Percentiles rank a stretch among this genome's conserved stretches.
These are phyloP conservation scores for Drosophila pruinosa DNA, from an alignment of 1,140 invertebrate genomes.

Conservation along the genomic window DNA sequence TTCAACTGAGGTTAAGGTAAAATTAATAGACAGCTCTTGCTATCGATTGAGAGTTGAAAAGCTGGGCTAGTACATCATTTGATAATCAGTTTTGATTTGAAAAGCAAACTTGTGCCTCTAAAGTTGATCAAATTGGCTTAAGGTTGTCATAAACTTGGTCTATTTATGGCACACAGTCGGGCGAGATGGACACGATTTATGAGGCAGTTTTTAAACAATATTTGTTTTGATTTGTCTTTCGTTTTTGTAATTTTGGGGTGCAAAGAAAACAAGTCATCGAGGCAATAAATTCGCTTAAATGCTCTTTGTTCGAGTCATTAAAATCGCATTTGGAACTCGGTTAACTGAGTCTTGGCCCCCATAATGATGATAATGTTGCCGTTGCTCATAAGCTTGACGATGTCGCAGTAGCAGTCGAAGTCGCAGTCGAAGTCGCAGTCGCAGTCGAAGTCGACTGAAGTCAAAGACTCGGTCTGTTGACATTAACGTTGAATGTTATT, in stretches of 20 bases:
- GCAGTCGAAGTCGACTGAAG: neutral
- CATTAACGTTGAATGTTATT: conserved; percentile 72
- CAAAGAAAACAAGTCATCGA: conserved; percentile 34
- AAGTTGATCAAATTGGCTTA: neutral
- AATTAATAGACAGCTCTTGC: neutral
- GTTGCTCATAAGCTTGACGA: conserved; percentile 21
- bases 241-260: neutral
- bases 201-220: conserved; percentile 11
- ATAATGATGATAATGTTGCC: conserved; percentile 26
- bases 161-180: neutral
- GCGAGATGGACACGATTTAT: conserved; percentile 4
- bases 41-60: too few relatives aligned
- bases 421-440: neutral
- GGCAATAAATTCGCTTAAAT: conserved; percentile 76
- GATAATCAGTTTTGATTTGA: neutral
- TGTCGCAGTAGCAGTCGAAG: neutral
- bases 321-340: conserved; percentile 69
- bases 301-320: conserved; percentile 76
- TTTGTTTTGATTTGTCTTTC: neutral
- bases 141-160: neutral
- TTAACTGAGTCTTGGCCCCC: conserved; percentile 32
- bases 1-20: neutral
- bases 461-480: conserved; percentile 15
- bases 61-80: neutral
- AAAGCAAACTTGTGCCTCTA: neutral